Conservation (phyloP, 30 jellyfish, hydroid and myxozoan genomes). For the Hydractinia symbiolongicarpus region DNA sequence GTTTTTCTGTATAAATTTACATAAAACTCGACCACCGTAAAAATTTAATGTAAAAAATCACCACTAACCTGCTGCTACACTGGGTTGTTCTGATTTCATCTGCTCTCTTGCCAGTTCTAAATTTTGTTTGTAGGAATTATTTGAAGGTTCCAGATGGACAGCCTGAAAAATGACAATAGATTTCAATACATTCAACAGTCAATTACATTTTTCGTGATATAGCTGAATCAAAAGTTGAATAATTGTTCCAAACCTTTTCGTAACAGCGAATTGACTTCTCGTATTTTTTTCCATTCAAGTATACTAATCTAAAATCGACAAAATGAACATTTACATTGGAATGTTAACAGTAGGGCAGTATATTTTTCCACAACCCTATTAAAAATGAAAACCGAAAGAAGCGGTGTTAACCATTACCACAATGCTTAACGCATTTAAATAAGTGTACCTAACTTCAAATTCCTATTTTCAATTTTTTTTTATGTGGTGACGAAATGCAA, state of each 20-base stretch:
- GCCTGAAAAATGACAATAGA: conserved; percentile 42
- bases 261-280: conserved; percentile 41
- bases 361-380: too few relatives aligned
- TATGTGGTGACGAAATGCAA: too few relatives aligned
- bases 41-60: too few relatives aligned
- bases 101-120: conserved; percentile 66
- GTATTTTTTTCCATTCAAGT: conserved; percentile 38
- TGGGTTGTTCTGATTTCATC: conserved; percentile 28
- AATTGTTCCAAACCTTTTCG: conserved; percentile 31
- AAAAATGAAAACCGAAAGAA: too few relatives aligned
- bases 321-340: not conserved
- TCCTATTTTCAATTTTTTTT: too few relatives aligned
- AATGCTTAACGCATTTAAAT: too few relatives aligned
- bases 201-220: not conserved
- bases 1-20: not conserved
- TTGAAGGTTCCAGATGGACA: conserved; percentile 62
- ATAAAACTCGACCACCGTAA: not conserved
- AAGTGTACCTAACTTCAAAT: too few relatives aligned
- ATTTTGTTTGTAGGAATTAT: conserved; percentile 47
- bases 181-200: not conserved
- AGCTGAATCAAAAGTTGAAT: too few relatives aligned
- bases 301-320: conserved; percentile 31
- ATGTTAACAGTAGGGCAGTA: too few relatives aligned
- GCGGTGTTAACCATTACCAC: too few relatives aligned
- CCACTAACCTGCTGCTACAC: not conserved